Percentiles rank a stretch among this genome's conserved stretches.
phyloP scores from a whole-genome alignment of 1,140 invertebrate genomes.

The Leptopilina boulardi region DNA sequence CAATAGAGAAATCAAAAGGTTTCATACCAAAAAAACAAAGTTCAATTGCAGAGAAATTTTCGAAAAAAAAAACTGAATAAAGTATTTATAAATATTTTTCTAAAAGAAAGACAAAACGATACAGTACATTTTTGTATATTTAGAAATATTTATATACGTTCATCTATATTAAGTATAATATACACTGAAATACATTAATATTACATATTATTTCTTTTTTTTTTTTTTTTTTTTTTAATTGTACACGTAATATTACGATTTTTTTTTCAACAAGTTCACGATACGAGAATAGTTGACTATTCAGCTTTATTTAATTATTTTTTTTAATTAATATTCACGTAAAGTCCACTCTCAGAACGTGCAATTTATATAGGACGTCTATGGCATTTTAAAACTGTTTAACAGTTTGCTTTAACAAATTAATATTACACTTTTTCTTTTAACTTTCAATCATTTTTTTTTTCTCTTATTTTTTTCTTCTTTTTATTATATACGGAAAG shows the following conservation, averaged over 20 bases:
- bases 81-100: no score
- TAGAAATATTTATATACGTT: slow-evolving; percentile 74
- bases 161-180: slow-evolving; percentile 63
- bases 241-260: slow-evolving; percentile 67
- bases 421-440: slow-evolving; percentile 51
- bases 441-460: slow-evolving; percentile 40
- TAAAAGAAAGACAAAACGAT: slow-evolving; percentile 44
- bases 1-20: slow-evolving; percentile 10
- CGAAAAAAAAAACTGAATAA: slow-evolving; percentile 33
- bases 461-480: no score
- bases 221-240: slow-evolving; percentile 66
- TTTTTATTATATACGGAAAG: slow-evolving; percentile 39
- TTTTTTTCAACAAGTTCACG: slow-evolving; percentile 58
- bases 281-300: slow-evolving; percentile 58
- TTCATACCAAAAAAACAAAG: slow-evolving; percentile 60
- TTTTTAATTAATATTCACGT: slow-evolving; percentile 38
- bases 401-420: slow-evolving; percentile 61
- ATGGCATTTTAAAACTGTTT: slow-evolving; percentile 56
- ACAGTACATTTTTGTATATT: slow-evolving; percentile 68
- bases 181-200: slow-evolving; percentile 73
- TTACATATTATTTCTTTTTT: slow-evolving; percentile 60
- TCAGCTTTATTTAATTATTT: slow-evolving; percentile 33
- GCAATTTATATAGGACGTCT: slow-evolving; percentile 4
- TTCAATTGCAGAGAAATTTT: slow-evolving; percentile 51
- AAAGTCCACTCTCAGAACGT: slow-evolving; percentile 22